These are phyloP conservation scores for Patagioenas fasciata DNA, from an alignment of 2,113 vertebrate genomes.

Conservation along the genomic window DNA sequence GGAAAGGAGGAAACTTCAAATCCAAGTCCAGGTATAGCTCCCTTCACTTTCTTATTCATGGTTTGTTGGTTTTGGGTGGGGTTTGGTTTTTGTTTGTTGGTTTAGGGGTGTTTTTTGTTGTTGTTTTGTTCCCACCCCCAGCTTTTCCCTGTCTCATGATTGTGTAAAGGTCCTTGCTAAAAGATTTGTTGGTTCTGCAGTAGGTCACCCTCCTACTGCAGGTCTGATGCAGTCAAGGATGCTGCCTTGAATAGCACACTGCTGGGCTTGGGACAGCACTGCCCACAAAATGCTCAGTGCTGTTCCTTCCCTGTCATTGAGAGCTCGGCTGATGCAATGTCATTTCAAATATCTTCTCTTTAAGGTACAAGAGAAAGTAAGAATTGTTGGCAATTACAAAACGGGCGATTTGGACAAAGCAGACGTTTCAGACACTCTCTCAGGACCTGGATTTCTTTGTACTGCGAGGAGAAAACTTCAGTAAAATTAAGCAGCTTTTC, in stretches of 20 bases:
- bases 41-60: background rate
- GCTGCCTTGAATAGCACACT: background rate
- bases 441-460: background rate
- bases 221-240: background rate
- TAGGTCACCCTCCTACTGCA: background rate
- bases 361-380: slow-evolving; percentile 79
- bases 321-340: background rate
- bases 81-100: too few relatives aligned
- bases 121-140: background rate
- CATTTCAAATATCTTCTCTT: background rate
- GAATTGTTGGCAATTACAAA: background rate
- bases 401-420: background rate
- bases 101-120: too few relatives aligned
- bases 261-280: background rate
- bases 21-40: slow-evolving; percentile 76
- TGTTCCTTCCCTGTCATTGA: background rate
- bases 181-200: background rate
- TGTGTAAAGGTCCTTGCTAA: background rate
- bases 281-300: background rate
- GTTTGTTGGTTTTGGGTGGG: background rate
- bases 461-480: background rate
- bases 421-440: background rate
- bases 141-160: background rate
- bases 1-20: slow-evolving; percentile 77
- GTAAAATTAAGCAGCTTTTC: background rate